Evolutionary conservation across 2,888 invertebrate species (phyloP).

Genomic region (Tetranychus truncatus): DNA sequence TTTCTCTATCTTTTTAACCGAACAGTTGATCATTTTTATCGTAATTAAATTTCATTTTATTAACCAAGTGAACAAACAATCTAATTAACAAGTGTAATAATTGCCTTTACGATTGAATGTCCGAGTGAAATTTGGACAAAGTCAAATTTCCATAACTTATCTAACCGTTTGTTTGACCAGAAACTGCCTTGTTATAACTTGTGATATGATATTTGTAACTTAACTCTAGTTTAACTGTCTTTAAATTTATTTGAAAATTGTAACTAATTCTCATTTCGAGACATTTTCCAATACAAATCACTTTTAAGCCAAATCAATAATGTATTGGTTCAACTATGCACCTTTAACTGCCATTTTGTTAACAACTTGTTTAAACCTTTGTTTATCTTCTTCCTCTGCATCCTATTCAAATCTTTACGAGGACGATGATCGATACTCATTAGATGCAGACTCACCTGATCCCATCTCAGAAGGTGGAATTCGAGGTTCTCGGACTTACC

Average conservation of each 20-base stretch:
- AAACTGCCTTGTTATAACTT: background rate
- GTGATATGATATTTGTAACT: slow-evolving; percentile 1
- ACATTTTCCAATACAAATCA: background rate
- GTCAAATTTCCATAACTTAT: too few species aligned
- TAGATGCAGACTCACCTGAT: background rate
- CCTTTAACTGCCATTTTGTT: background rate
- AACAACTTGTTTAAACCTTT: background rate
- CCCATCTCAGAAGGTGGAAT: background rate
- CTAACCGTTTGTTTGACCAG: background rate
- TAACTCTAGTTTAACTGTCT: background rate
- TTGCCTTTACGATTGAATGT: background rate
- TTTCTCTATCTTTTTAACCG: background rate
- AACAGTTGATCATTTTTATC: background rate
- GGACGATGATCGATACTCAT: slow-evolving; percentile 1
- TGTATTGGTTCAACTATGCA: background rate
- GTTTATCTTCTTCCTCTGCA: background rate
- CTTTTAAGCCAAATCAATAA: background rate
- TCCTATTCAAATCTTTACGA: background rate
- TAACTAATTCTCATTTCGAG: background rate
- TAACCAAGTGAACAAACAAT: background rate
- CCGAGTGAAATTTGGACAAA: too few species aligned
- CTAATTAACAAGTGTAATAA: background rate
- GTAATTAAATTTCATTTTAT: background rate
- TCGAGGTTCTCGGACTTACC: background rate
- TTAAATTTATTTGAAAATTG: too few species aligned